A percentile compares a stretch with the other conserved stretches of the same genome.
Evolutionary conservation across 1,140 invertebrate genomes (phyloP).

Genomic region (Myzus persicae): DNA sequence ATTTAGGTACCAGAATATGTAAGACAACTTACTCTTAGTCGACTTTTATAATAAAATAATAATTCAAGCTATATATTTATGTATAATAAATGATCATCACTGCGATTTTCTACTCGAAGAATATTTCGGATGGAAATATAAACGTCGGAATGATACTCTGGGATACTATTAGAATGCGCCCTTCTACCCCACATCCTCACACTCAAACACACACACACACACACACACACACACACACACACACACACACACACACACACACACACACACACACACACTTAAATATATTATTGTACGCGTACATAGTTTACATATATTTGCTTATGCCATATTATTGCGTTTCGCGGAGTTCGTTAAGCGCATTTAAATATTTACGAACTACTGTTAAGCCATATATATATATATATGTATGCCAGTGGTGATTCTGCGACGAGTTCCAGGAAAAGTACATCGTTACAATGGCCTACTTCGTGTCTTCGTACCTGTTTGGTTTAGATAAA

Average conservation of each 20-base stretch:
- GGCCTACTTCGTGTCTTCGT: background rate
- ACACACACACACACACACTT: background rate
- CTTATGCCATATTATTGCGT: background rate
- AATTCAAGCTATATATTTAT: too few species aligned
- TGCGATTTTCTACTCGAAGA: too few species aligned
- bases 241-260: background rate
- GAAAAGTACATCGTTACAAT: background rate
- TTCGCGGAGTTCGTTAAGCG: slow-evolving; percentile 18
- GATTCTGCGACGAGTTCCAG: background rate
- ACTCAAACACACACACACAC: background rate
- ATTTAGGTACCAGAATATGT: too few species aligned
- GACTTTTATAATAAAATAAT: too few species aligned
- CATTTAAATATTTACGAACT: slow-evolving; percentile 35
- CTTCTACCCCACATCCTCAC: too few species aligned
- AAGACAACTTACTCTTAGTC: too few species aligned
- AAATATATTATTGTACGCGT: background rate
- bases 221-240: background rate
- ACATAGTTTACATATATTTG: background rate
- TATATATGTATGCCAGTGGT: background rate
- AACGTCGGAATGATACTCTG: too few species aligned
- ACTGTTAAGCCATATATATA: background rate
- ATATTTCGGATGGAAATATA: too few species aligned
- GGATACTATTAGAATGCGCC: too few species aligned
- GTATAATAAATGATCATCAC: too few species aligned
- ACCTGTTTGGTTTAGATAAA: slow-evolving; percentile 32